Evolutionary conservation across 2,113 vertebrate species (phyloP).

Genomic region (Aegotheles bennettii): DNA sequence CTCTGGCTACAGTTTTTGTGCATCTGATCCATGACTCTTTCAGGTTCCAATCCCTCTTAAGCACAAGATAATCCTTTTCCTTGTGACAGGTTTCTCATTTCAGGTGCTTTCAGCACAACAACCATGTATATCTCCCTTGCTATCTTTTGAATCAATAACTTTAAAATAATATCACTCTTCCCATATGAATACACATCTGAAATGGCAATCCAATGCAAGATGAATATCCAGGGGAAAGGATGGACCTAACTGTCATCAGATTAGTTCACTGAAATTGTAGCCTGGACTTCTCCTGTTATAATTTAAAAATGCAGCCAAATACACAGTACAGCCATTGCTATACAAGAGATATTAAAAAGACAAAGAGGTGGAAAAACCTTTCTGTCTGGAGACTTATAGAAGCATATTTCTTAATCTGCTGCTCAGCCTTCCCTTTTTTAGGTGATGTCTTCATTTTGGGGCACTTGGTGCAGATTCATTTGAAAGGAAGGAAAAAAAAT

Average conservation of each 20-base stretch:
- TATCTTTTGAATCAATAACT: slow-evolving; percentile 61
- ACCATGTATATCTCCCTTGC: slow-evolving; percentile 45
- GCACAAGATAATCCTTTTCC: slow-evolving; percentile 11
- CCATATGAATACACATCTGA: slow-evolving; percentile 13
- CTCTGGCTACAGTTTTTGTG: not conserved
- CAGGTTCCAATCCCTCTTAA: not conserved
- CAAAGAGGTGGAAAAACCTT: not conserved
- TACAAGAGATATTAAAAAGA: not conserved
- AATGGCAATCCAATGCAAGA: slow-evolving; percentile 9
- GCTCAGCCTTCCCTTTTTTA: not conserved
- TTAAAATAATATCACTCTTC: slow-evolving; percentile 55
- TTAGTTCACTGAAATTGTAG: not conserved
- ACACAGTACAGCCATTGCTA: not conserved
- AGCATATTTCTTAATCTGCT: not conserved
- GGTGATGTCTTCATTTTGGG: not conserved
- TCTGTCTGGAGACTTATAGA: not conserved
- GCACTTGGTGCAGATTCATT: not conserved
- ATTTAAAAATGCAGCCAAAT: not conserved
- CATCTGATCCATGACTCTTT: not conserved
- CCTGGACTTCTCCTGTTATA: not conserved
- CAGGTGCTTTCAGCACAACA: slow-evolving; percentile 17
- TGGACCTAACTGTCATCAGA: not conserved
- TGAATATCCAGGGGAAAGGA: not conserved
- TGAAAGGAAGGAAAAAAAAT: not conserved
- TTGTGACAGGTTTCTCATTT: slow-evolving; percentile 54